phyloP scores from a whole-genome alignment of 2,797 vertebrate species.

The Acanthurus leucopareius region DNA sequence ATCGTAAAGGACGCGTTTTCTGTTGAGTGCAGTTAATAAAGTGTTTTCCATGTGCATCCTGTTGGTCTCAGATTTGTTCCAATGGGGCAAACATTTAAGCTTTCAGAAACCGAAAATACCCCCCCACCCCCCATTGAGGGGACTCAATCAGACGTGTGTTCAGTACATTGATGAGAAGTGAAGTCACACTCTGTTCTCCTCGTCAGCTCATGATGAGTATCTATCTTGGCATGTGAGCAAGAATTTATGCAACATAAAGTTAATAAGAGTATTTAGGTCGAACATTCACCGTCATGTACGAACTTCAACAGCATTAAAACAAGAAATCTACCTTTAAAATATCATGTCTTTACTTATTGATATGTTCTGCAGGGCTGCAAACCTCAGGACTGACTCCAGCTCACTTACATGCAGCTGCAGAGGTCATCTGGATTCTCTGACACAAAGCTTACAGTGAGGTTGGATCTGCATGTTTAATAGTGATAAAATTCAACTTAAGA shows the following conservation, averaged over 20 bases:
- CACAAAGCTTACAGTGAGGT: background rate
- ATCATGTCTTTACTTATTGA: too few species aligned
- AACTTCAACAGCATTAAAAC: background rate
- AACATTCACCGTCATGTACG: background rate
- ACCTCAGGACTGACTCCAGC: background rate
- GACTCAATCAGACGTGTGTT: background rate
- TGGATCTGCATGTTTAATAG: background rate
- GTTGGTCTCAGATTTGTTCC: background rate
- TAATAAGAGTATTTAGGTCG: background rate
- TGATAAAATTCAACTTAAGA: too few species aligned
- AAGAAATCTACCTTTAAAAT: too few species aligned
- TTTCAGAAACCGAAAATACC: background rate
- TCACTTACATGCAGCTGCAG: background rate
- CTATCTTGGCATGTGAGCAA: background rate
- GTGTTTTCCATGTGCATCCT: background rate
- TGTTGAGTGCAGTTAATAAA: background rate
- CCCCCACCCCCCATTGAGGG: background rate
- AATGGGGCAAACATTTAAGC: background rate
- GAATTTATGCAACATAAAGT: background rate
- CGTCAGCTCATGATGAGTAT: background rate
- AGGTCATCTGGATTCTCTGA: background rate
- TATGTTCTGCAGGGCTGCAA: background rate
- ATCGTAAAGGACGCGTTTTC: too few species aligned
- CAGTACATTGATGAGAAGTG: too few species aligned
- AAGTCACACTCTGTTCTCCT: background rate